These are phyloP conservation scores for Mythimna ferrago DNA, from an alignment of 2,888 invertebrate species.

Conservation along the genomic window DNA sequence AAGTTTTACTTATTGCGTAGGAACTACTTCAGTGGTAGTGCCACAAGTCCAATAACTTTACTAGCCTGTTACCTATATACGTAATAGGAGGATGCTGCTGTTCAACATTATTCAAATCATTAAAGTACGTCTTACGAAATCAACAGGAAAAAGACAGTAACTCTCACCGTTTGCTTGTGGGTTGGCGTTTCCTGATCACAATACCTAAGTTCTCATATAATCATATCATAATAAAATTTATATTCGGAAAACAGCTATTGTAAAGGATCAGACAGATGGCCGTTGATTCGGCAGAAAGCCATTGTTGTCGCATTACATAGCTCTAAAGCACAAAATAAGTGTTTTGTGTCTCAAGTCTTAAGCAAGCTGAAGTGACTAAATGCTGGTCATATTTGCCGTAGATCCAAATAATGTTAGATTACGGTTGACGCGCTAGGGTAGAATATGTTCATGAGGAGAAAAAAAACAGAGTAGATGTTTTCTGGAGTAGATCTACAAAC, in stretches of 20 bases:
- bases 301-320: too few relatives aligned
- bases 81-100: neutral
- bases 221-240: neutral
- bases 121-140: neutral
- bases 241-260: neutral
- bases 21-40: neutral
- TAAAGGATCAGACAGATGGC: neutral
- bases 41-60: neutral
- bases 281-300: too few relatives aligned
- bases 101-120: slow-evolving; percentile 1
- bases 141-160: neutral
- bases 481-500: too few relatives aligned
- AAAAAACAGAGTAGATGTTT: too few relatives aligned
- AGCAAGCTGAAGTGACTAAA: too few relatives aligned
- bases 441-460: too few relatives aligned
- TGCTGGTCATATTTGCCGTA: too few relatives aligned
- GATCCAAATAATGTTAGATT: too few relatives aligned
- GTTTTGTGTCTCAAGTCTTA: too few relatives aligned
- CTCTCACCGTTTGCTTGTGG: slow-evolving; percentile 10
- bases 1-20: neutral
- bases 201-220: neutral
- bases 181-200: slow-evolving; percentile 15
- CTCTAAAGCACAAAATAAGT: too few relatives aligned
- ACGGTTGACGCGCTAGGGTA: too few relatives aligned
- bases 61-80: neutral